Evolutionary conservation across 2,113 vertebrate species (phyloP), one percentile per base, ranked within the genome.

Genomic region (Lamprotornis superbus): DNA sequence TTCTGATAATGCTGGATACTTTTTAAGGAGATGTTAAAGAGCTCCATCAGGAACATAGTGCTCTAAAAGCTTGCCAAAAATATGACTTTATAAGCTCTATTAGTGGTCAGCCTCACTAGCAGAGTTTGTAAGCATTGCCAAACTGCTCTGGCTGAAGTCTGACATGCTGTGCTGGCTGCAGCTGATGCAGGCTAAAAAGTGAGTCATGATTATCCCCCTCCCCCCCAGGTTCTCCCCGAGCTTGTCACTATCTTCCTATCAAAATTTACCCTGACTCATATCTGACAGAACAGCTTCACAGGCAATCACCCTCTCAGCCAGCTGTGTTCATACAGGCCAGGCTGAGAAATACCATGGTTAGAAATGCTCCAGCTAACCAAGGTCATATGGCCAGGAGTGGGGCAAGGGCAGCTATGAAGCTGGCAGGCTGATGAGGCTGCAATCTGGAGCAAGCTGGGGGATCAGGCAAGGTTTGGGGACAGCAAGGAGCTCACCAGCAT

Each of bases 41-140:
- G 52, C 79, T 90, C 79, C 60, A 46, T 78, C 80, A 93, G 76
- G 73, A 96, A 78, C 83, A 87, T 68, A 90, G 83, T 27, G 79
- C 86, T 86, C 88, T 96, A 94, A 95, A 89, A 69, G 23, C 25
- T 22, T 96, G 90, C 93, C 95, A 96, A 78, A 83, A 96, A 83
- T 90, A 60, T 73, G 69, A 79, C 88, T 96, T 93, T 92, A 90
- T 92, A 95, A 95, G 90, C 76, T 87, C 76, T 95, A 53, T 83
- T 93, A 93, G 95, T 52, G 88, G 93, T 86, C 94, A 90, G 76
- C 76, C 78, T 87, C 80, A 71, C 92, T 30, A 84, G 76, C 90
- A 79, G 73, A 79, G 52, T 76, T 78, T 47, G 49, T 21, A 74
- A 79, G 76, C 46, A 12, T 11, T 83, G 92, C 92, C 93, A 93